Evolutionary conservation across 1,140 invertebrate genomes (phyloP), one percentile per base, ranked within the genome.

Genomic region (Trichonephila clavata): DNA sequence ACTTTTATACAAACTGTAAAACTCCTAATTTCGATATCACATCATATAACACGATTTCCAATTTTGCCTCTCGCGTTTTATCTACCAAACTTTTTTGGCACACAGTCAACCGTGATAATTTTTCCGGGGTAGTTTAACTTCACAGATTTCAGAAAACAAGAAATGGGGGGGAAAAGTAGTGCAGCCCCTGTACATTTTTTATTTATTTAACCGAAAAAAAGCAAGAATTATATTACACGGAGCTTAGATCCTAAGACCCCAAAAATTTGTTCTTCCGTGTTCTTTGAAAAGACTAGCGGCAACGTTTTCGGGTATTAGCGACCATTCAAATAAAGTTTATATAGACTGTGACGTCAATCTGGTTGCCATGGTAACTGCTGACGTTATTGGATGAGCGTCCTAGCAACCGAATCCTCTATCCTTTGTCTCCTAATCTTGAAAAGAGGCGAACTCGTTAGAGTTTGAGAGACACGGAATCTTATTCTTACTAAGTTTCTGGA

Each of bases 251-350:
- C 32, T 61, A 2, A 60, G 60, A 63, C 20, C 50, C 20, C 39
- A 86, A 86, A 60, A 59, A n/a, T 24, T 10, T 27, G 20, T 21
- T 32, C 57, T 14, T 14, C 71, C 32, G 18, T 77, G 71, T 77
- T 16, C 71, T 77, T 77, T 39, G 71, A 77, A 77, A 63, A 43
- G 68, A 89, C 32, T 21, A 71, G 21, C 18, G 13, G 50, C 57
- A 20, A 68, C 60, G 86, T 63, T 89, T 39, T 50, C 20, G 68
- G 27, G 86, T 32, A 71, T 89, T 71, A 89, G 86, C 39, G 65
- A 77, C n/a, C 86, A 89, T 89, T 89, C 86, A 89, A 89, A 89
- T 89, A 61, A 89, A 89, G 86, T 89, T 89, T 89, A 89, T 63
- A 89, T 60, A 89, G 61, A 65, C 61, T 21, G 21, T 89, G 86